A percentile compares a stretch with the other conserved stretches of the same genome.
phyloP scores from a whole-genome alignment of 2,888 invertebrate genomes.

The Yponomeuta malinellus region DNA sequence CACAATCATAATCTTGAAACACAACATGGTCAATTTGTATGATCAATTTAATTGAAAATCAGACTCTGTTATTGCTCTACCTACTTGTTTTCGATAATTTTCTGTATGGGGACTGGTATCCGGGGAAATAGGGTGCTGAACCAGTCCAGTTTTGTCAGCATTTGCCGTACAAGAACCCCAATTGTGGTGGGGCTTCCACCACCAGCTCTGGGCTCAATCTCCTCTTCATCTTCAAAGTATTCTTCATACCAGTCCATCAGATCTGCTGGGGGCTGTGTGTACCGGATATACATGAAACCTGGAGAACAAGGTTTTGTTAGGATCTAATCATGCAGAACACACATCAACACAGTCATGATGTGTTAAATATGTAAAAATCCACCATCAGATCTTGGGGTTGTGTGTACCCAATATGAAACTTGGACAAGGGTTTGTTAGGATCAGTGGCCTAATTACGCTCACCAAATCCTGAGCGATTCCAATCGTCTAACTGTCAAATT shows the following conservation, averaged over 20 bases:
- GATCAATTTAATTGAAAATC: too few relatives aligned
- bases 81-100: constrained; percentile 87
- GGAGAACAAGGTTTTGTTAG: constrained; percentile 18
- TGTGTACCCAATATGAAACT: too few relatives aligned
- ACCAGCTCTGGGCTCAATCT: constrained; percentile 98
- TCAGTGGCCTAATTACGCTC: too few relatives aligned
- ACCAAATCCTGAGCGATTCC: too few relatives aligned
- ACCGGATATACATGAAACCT: constrained; percentile 89
- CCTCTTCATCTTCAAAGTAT: constrained; percentile 97
- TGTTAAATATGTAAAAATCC: too few relatives aligned
- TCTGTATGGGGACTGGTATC: constrained; percentile 98
- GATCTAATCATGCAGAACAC: too few relatives aligned
- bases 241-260: constrained; percentile 98
- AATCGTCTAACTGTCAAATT: too few relatives aligned
- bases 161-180: constrained; percentile 93
- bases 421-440: too few relatives aligned
- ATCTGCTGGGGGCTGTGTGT: constrained; percentile 96
- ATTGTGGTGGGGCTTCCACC: constrained; percentile 95
- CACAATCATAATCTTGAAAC: too few relatives aligned
- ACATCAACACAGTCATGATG: too few relatives aligned
- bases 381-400: too few relatives aligned
- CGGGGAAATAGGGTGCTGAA: constrained; percentile 98
- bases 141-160: constrained; percentile 98
- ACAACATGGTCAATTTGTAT: too few relatives aligned
- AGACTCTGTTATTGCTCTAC: not conserved